Conservation (phyloP, 2,113 vertebrate genomes). For the Struthio camelus region DNA sequence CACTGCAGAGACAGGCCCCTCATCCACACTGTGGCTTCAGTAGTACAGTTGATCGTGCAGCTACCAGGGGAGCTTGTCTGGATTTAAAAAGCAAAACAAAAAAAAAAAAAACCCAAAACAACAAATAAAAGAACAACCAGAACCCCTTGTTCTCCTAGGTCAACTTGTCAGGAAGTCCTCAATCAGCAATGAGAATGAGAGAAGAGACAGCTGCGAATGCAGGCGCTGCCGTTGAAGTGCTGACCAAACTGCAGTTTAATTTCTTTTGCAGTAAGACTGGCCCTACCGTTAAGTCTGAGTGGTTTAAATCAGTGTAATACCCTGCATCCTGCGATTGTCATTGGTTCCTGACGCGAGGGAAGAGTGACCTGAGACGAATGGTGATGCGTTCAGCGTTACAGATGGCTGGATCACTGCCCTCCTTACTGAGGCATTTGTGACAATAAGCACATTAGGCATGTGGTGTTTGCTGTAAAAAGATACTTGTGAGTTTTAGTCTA, state of each 20-base stretch:
- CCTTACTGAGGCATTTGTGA: not conserved
- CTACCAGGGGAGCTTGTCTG: not conserved
- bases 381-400: not conserved
- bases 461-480: not conserved
- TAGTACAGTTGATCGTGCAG: not conserved
- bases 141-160: not conserved
- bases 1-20: not conserved
- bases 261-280: not conserved
- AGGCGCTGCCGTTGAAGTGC: not conserved
- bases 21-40: not conserved
- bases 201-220: not conserved
- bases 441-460: not conserved
- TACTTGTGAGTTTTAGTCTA: not conserved
- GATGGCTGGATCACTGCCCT: not conserved
- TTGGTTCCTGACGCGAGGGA: not conserved
- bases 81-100: not conserved
- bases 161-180: not conserved
- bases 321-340: not conserved
- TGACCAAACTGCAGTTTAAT: not conserved
- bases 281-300: not conserved
- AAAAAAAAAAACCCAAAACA: fast-evolving
- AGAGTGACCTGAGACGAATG: not conserved
- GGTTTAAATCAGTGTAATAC: not conserved
- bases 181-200: fast-evolving
- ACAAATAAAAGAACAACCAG: not conserved